A percentile compares a stretch with the other conserved stretches of the same genome.
These are phyloP conservation scores for Eupithecia subfuscata DNA, from an alignment of 2,888 invertebrate species.

Conservation along the genomic window DNA sequence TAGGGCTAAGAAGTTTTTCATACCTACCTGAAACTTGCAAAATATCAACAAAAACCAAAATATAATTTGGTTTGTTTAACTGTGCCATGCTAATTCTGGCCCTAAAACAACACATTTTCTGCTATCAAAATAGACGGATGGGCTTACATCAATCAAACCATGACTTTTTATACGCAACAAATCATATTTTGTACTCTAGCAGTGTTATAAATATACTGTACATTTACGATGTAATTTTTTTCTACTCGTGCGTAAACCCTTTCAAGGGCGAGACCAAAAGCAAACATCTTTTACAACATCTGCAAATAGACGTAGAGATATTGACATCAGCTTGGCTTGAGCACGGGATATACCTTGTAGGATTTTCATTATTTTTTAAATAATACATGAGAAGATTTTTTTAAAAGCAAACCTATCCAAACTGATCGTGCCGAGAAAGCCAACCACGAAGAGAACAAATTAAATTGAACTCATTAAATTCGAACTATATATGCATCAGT, in stretches of 20 bases:
- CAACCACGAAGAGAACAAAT: not conserved
- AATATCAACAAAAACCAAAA: not conserved
- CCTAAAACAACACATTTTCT: constrained; percentile 27
- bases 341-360: constrained; percentile 6
- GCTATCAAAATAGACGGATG: constrained; percentile 44
- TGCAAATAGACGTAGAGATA: constrained; percentile 64
- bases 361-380: not conserved
- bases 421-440: not conserved
- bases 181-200: constrained; percentile 62
- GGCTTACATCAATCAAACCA: constrained; percentile 59
- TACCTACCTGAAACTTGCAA: not conserved
- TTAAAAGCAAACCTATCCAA: not conserved
- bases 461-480: not conserved
- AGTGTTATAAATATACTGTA: constrained; percentile 58
- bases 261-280: constrained; percentile 71
- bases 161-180: constrained; percentile 64
- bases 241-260: constrained; percentile 59
- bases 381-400: not conserved
- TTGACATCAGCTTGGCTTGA: constrained; percentile 55
- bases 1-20: not conserved
- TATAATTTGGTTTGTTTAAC: not conserved
- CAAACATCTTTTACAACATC: constrained; percentile 72
- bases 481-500: not conserved
- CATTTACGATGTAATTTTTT: constrained; percentile 62
- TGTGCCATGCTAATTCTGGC: not conserved